Conservation (phyloP, 2,797 vertebrate genomes). For the Eulemur albifrons region DNA sequence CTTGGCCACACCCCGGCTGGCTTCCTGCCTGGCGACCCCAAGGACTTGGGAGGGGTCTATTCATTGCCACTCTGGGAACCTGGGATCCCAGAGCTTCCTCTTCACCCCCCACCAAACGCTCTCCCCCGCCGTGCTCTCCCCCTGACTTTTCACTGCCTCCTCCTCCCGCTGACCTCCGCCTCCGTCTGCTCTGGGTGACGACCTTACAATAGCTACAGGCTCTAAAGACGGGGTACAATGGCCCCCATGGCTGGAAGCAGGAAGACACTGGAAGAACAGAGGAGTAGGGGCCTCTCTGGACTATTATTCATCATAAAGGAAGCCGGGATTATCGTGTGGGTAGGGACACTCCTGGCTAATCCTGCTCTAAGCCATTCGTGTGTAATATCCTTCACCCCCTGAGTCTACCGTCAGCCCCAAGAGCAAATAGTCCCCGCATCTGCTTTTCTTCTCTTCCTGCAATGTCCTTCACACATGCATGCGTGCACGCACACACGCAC, state of each 20-base stretch:
- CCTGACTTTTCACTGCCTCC: background rate
- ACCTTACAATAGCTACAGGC: constrained; percentile 21
- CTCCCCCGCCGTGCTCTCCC: accelerated
- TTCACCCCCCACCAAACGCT: background rate
- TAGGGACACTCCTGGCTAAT: background rate
- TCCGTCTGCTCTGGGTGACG: background rate
- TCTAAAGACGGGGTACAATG: background rate
- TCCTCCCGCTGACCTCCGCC: background rate
- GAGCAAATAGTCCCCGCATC: background rate
- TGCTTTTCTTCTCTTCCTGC: background rate
- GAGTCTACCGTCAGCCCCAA: background rate
- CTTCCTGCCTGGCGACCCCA: background rate
- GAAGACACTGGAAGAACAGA: background rate
- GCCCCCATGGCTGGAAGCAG: background rate
- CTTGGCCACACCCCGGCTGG: background rate
- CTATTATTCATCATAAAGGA: background rate
- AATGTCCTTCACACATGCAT: background rate
- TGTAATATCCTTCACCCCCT: background rate
- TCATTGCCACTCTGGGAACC: background rate
- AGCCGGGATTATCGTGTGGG: background rate
- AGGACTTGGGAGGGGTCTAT: background rate
- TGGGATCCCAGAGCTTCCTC: background rate
- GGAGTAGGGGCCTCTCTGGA: background rate
- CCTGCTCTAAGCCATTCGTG: background rate
- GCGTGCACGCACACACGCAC: too few species aligned